A percentile compares a stretch with the other conserved stretches of the same genome.
Conservation (phyloP, 30 jellyfish, hydroid and myxozoan species). For the Euphysa ruthae region DNA sequence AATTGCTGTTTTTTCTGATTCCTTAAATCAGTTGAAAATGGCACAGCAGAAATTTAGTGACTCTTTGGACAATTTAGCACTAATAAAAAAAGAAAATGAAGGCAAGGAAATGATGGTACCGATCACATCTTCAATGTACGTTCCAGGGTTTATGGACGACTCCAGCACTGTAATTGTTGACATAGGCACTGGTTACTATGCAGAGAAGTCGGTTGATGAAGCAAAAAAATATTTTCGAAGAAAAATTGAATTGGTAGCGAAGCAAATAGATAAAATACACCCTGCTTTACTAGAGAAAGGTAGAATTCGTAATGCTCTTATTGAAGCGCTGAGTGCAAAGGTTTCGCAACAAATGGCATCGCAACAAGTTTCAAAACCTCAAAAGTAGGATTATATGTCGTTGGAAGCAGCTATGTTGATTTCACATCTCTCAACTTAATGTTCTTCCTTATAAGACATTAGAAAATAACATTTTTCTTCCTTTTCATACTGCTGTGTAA, state of each 20-base stretch:
- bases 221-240: constrained; percentile 79
- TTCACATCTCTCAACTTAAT: too few species aligned
- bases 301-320: constrained; percentile 54
- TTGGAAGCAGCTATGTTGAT: too few species aligned
- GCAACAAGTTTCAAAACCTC: constrained; percentile 40
- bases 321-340: constrained; percentile 80
- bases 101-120: constrained; percentile 70
- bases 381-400: too few species aligned
- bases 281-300: constrained; percentile 67
- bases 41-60: constrained; percentile 89
- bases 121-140: constrained; percentile 92
- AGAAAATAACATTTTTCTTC: too few species aligned
- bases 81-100: constrained; percentile 23
- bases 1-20: constrained; percentile 58
- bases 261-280: constrained; percentile 77
- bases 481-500: too few species aligned
- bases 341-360: constrained; percentile 79
- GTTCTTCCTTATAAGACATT: too few species aligned
- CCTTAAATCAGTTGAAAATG: constrained; percentile 57
- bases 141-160: constrained; percentile 55
- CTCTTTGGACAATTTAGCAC: constrained; percentile 59
- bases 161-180: constrained; percentile 58
- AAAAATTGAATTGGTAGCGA: constrained; percentile 63
- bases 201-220: constrained; percentile 64
- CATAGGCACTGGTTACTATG: constrained; percentile 95